phyloP scores from a whole-genome alignment of 1,140 invertebrate species.

The Condylostylus longicornis region DNA sequence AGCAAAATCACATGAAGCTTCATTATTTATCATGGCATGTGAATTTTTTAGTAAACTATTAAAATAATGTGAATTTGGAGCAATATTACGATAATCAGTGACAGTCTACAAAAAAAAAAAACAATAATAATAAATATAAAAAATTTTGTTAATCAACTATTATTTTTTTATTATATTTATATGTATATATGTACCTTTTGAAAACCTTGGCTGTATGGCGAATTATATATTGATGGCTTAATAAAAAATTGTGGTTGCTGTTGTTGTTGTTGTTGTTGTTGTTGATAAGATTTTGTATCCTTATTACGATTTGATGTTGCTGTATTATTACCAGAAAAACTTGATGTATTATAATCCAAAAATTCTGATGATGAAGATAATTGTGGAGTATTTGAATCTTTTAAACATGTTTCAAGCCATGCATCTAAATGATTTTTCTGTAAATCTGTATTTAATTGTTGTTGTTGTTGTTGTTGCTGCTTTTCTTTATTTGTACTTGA shows the following conservation, averaged over 20 bases:
- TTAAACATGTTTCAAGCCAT: conserved; percentile 27
- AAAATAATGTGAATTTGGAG: too few relatives aligned
- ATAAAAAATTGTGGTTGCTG: conserved; percentile 15
- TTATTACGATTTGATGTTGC: conserved; percentile 3
- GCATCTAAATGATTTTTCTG: conserved; percentile 28
- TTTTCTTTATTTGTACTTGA: too few relatives aligned
- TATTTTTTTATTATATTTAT: background rate
- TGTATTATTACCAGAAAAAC: conserved; percentile 6
- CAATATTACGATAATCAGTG: too few relatives aligned
- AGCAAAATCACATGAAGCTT: conserved; percentile 24
- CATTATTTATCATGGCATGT: conserved; percentile 22
- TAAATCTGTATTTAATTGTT: too few relatives aligned
- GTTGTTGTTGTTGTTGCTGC: too few relatives aligned
- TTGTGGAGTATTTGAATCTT: conserved; percentile 26
- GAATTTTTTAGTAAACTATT: conserved; percentile 18
- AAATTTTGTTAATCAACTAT: too few relatives aligned
- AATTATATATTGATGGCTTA: conserved; percentile 1
- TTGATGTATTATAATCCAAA: conserved; percentile 25
- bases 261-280: conserved; percentile 8
- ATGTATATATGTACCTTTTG: conserved; percentile 16
- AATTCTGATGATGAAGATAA: conserved; percentile 29
- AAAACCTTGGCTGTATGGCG: conserved; percentile 26
- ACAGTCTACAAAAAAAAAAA: too few relatives aligned
- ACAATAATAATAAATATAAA: too few relatives aligned
- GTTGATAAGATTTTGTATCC: too few relatives aligned